Evolutionary conservation across 2,797 vertebrate genomes (phyloP), one percentile per base, ranked within the genome.

Genomic region (Alcedo atthis): DNA sequence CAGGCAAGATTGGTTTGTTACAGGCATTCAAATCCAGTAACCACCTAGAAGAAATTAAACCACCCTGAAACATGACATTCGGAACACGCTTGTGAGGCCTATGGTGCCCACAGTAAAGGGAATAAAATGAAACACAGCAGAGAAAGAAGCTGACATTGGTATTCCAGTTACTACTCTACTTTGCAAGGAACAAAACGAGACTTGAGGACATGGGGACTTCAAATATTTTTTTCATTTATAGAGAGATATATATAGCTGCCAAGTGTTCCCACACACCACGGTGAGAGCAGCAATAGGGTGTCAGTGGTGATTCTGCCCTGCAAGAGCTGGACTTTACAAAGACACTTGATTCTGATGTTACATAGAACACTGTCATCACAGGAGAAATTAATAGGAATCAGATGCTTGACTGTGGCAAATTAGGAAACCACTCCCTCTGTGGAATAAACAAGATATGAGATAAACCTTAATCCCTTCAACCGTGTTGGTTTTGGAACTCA

Each of bases 1-100:
- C 63, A 73, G 54, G 87, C 90, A 40, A 33, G 43, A 87, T 78
- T 25, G 77, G 76, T 81, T 90, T 93, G 78, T 93, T 86, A 87
- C 26, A 89, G 73, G 57, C 92, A 58, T 57, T 92, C 84, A 33
- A 71, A 81, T 58, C 68, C 57, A 69, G 81, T 26, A 93, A 82
- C 25, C 53, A 86, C 62, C 43, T 82, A n/a, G 21, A 4, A 59
- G 68, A 61, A 54, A 82, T 85, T 48, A 83, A 93, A 66, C 68
- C 59, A 11, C 48, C 40, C 1, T 81, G 51, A 92, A 75, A 86
- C 15, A 57, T 9, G 48, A 70, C n/a, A 48, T 70, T 78, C 49
- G 79, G 51, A 95, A 68, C 37, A 63, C 3, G 2, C 25, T 53
- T 88, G 1, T 6, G 48, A 40, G 15, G 69, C 76, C 55, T 33